Evolutionary conservation across 2,888 invertebrate genomes (phyloP), one percentile per base, ranked within the genome.

Genomic region (Poecilobothrus nobilitatus): DNA sequence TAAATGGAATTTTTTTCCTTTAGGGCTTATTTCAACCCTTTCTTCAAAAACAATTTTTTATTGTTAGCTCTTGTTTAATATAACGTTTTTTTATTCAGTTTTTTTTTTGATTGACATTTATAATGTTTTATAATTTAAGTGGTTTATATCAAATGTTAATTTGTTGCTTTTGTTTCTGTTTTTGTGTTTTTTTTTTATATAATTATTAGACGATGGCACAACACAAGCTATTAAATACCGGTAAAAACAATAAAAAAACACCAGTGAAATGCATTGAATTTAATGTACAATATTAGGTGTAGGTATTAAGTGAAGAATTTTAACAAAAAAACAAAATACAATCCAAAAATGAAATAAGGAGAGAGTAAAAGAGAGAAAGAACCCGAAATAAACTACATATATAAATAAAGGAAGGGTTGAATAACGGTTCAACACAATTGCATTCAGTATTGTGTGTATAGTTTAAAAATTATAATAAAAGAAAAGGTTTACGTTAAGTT

Each of bases 141-240:
- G 53, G 53, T 53, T 53, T 53, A 53, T 53, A 53, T 53, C 53
- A 53, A 53, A 53, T 53, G 53, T 53, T 53, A 53, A 53, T 53
- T 53, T 53, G 53, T 53, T 53, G 53, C 53, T 53, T 53, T 53
- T 18, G 18, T 53, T 53, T 18, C 9, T 27, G 15, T 53, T 53
- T 53, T 37, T 7, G 2, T 37, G 2, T 37, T 37, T 7, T 53
- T 53, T 15, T 6, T 53, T 4, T 12, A 5, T 53, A n/a, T 53
- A 53, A 53, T 53, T 53, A 18, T 37, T 53, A 53, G 53, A 53
- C 53, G 53, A 53, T n/a, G 53, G 53, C 7, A 53, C 53, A 53
- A 53, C 18, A 2, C 15, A 53, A n/a, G 53, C 53, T 53, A 53
- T 53, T 53, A 53, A 53, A 53, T 18, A 53, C 12, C 12, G 18